Base-by-base conservation (phyloP, 2,113 vertebrate species). In the Vombatus ursinus region DNA sequence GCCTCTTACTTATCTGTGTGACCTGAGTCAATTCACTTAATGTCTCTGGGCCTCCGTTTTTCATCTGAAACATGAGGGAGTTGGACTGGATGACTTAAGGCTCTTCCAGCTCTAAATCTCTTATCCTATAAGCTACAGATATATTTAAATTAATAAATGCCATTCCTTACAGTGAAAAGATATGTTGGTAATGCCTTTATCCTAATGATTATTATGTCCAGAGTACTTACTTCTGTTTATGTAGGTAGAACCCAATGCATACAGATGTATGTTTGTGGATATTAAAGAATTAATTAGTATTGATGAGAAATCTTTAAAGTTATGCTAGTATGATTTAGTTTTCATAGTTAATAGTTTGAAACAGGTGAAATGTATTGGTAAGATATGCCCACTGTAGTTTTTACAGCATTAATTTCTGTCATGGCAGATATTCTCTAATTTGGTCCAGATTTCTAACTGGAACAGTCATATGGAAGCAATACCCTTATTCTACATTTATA, bases 401-500 rank as follows among this genome's bases (percentile, higher is more conserved):
- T 94, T 97, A 98, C 90, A 53, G 94, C 94, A 96, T 97, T 98
- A 93, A 95, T 98, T 98, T 98, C 96, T 97, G 84, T 97, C 92
- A 84, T 77, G 96, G 95, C 96, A 98, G 95, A 97, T 97, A 97
- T 0, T 93, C 94, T 98, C 96, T 96, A 98, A 98, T 98, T 97
- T 44, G 93, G 92, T 98, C 95, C 98, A 98, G 98, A 96, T 94
- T 97, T 97, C 97, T 97, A 84, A 61, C 93, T 96, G 0, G 26
- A 90, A 93, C 57, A 91, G 61, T 98, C 98, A 97, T 97, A 94
- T 98, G 98, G 98, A 98, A 98, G 96, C 91, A 97, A 98, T 98
- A 93, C 50, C 52, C n/a, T 95, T 95, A 77, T 97, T 98, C 97
- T 97, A 90, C 96, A 96, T 97, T 98, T 96, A 97, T 96, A 96